These are phyloP conservation scores for Alosa sapidissima DNA, from an alignment of 2,797 vertebrate genomes.

Conservation along the genomic window DNA sequence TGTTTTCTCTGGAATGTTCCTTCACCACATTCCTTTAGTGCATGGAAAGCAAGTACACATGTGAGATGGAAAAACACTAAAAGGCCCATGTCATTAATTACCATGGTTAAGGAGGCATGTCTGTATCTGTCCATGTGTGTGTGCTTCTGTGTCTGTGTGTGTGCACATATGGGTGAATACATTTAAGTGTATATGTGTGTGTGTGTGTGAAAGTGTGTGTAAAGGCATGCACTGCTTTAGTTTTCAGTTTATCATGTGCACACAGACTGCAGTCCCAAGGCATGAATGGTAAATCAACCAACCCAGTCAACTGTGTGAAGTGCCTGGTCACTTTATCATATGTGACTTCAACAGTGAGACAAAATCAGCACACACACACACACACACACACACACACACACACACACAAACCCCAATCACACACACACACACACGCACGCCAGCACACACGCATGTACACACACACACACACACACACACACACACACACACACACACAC, in stretches of 20 bases:
- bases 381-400: not conserved
- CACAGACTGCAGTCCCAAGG: not conserved
- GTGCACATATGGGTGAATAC: not conserved
- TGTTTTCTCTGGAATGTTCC: not conserved
- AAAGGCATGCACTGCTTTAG: not conserved
- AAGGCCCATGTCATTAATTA: not conserved
- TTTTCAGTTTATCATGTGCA: not conserved
- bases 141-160: not conserved
- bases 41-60: not conserved
- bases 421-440: not conserved
- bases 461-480: not conserved
- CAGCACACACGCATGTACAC: not conserved
- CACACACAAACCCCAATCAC: not conserved
- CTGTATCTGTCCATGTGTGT: not conserved
- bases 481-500: not conserved
- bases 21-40: constrained; percentile 28
- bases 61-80: not conserved
- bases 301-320: not conserved
- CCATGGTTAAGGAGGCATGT: not conserved
- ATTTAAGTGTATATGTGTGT: no score
- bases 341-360: not conserved
- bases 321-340: constrained; percentile 5
- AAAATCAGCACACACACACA: not conserved
- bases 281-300: constrained; percentile 6
- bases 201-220: not conserved